Conservation (phyloP, 2,113 vertebrate species). For the Coptodon bakossiorum region DNA sequence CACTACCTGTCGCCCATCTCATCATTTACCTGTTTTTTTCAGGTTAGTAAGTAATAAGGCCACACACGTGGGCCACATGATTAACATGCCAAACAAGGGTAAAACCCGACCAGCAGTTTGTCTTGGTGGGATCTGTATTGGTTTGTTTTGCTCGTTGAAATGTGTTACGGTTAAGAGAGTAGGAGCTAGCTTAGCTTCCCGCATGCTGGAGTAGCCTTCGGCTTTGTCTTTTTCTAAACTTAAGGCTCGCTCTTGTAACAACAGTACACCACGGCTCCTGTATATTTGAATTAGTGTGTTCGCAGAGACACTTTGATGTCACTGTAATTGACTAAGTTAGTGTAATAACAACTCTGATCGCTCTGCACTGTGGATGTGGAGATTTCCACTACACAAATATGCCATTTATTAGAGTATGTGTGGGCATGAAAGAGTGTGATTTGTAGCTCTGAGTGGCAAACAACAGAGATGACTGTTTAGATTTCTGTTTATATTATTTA, state of each 20-base stretch:
- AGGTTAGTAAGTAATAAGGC: background rate
- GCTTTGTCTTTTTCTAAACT: background rate
- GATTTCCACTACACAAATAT: background rate
- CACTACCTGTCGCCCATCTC: background rate
- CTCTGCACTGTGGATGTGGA: background rate
- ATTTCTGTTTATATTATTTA: background rate
- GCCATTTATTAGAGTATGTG: background rate
- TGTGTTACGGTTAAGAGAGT: background rate
- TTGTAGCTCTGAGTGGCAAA: background rate
- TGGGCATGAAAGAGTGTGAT: background rate
- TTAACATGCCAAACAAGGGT: background rate
- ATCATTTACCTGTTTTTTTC: background rate
- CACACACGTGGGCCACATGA: background rate
- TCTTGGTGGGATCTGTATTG: background rate
- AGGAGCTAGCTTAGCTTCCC: background rate
- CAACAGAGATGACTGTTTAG: background rate
- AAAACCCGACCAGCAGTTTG: background rate
- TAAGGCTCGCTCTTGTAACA: background rate
- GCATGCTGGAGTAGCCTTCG: background rate
- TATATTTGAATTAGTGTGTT: background rate
- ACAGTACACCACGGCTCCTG: background rate
- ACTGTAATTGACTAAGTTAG: background rate
- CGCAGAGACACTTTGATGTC: background rate
- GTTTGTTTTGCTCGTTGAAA: background rate
- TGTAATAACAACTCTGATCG: background rate